These are phyloP conservation scores for Bagarius yarrelli DNA, from an alignment of 2,113 vertebrate genomes.

Conservation along the genomic window DNA sequence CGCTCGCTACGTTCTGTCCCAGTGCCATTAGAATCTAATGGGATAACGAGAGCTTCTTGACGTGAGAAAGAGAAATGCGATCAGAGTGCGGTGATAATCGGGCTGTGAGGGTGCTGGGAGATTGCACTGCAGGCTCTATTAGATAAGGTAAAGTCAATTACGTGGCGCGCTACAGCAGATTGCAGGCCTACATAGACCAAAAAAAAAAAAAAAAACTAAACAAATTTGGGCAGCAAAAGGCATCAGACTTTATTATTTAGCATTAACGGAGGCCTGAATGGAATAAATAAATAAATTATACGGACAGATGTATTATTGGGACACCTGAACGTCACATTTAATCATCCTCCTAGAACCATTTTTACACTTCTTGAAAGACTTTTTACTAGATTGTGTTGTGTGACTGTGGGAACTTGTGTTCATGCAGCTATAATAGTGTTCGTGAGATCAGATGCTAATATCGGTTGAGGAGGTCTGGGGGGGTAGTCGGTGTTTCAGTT, in stretches of 20 bases:
- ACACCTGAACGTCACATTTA: no score
- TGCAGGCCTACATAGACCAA: background rate
- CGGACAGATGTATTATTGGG: no score
- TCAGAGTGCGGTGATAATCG: slow-evolving; percentile 38
- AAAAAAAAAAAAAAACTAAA: slow-evolving; percentile 3
- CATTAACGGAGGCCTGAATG: background rate
- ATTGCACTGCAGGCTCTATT: slow-evolving; percentile 38
- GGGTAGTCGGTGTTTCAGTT: no score
- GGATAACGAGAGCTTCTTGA: slow-evolving; percentile 44
- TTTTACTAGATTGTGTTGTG: no score
- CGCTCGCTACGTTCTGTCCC: slow-evolving; percentile 34
- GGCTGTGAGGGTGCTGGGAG: slow-evolving; percentile 19
- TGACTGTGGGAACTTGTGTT: no score
- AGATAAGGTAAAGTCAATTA: slow-evolving; percentile 42
- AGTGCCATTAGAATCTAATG: slow-evolving; percentile 38
- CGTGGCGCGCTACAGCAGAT: slow-evolving; percentile 1
- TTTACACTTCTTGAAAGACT: no score
- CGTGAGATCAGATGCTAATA: no score
- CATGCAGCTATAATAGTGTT: no score
- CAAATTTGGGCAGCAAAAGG: background rate
- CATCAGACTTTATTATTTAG: background rate
- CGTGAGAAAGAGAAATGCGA: slow-evolving; percentile 41
- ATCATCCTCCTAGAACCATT: no score
- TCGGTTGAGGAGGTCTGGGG: no score
- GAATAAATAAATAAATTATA: no score